Percentiles rank a stretch among this genome's conserved stretches.
phyloP scores from a whole-genome alignment of 2,113 vertebrate genomes.

The Strix aluco region DNA sequence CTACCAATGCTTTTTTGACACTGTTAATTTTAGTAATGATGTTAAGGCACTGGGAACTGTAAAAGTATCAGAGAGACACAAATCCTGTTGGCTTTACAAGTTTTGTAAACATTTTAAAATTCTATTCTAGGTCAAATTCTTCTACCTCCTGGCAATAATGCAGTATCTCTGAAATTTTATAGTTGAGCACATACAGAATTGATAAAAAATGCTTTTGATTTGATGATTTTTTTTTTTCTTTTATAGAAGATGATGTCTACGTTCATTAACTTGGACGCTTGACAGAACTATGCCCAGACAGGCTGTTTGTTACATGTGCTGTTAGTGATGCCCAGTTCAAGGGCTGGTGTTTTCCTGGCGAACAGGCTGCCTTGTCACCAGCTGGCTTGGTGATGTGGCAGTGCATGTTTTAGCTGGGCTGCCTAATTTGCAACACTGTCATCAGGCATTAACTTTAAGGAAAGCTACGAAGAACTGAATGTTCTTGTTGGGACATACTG shows the following conservation, averaged over 20 bases:
- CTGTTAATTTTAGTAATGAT: not conserved
- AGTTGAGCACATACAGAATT: not conserved
- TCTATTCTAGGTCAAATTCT: not conserved
- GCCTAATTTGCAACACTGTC: not conserved
- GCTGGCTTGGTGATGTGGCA: not conserved
- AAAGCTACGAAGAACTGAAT: not conserved
- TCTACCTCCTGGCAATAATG: not conserved
- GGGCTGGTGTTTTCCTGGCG: not conserved
- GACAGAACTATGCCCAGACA: not conserved
- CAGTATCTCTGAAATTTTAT: not conserved
- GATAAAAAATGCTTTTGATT: not conserved
- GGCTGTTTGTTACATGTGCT: not conserved
- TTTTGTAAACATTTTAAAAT: not conserved
- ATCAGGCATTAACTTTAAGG: not conserved
- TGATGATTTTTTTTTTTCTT: not conserved
- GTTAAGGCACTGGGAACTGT: not conserved
- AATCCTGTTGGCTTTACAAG: not conserved
- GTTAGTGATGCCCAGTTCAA: not conserved
- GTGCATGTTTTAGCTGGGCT: not conserved
- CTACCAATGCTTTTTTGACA: not conserved
- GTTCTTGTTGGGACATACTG: not conserved
- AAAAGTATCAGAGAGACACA: not conserved
- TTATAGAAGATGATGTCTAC: rapidly evolving
- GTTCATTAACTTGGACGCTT: not conserved
- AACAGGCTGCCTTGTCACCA: not conserved